Base-by-base conservation (phyloP, 2,113 vertebrate genomes). In the Indicator indicator region DNA sequence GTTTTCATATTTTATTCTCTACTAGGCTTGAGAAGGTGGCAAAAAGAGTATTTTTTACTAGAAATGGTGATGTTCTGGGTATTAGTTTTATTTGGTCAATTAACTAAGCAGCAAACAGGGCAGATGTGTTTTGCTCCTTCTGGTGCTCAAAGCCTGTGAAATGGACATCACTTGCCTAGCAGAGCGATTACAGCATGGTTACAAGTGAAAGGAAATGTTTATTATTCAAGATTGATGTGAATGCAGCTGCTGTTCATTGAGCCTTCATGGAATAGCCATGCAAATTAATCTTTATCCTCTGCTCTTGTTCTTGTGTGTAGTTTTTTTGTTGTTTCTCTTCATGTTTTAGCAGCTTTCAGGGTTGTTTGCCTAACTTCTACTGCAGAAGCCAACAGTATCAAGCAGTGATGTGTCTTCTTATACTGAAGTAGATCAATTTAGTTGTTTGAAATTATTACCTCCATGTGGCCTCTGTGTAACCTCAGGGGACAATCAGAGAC, bases 111-210 rank as follows among this genome's bases (percentile, higher is more conserved):
- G 48, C 60, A 77, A 85, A 77, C 17, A 58, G 93, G 83, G 65
- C 65, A 78, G 50, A 59, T 38, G 58, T 32, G 30, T 32, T 93
- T 91, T 95, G 40, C 18, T 74, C 27, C 70, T 84, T 88, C 60
- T 88, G 30, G 65, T 93, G 70, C 73, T 83, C 58, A 83, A 72
- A 60, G 48, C 38, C 55, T 86, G 59, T 75, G 89, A 91, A 95
- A 91, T 55, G 69, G 79, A 18, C 48, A 77, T 27, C 0, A 1
- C 62, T 82, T 90, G 83, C 67, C 48, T 59, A 69, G 17, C 6
- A 3, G 23, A 50, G 16, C 50, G 65, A 62, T 80, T 65, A 58
- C 12, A 62, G 14, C 2, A 6, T 0, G 1, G 54, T 75, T 80
- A 58, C 69, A 83, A 93, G 30, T 75, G 36, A 81, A 83, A 88